Evolutionary conservation across 2,797 vertebrate species (phyloP), one percentile per base, ranked within the genome.

Genomic region (Parotocinclus haroldoi): DNA sequence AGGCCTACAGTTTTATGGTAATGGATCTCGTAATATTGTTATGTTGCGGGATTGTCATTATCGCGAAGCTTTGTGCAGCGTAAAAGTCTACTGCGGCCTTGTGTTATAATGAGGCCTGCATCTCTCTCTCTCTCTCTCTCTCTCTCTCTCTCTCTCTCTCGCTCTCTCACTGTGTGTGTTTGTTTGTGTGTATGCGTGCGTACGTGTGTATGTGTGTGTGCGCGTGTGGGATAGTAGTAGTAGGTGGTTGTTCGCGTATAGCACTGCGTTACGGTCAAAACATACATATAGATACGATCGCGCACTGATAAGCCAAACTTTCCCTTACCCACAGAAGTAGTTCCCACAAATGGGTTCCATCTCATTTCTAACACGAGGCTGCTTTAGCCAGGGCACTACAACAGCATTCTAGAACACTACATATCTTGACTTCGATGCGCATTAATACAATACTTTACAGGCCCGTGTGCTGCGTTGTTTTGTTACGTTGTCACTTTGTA

Each of bases 21-120:
- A 11, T 7, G 9, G 7, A 1, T 9, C 53, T 12, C 19, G 45
- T 16, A 10, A 8, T 12, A 10, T 14, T 8, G 36, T 27, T 40
- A 11, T 7, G 53, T 27, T 12, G 38, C 19, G 14, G 19, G 52
- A 75, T 68, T 57, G 66, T 69, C 45, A 11, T 16, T 51, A 64
- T 72, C 58, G 42, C 11, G 19, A 52, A 63, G 74, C 57, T 71
- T 12, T 14, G 36, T 75, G 80, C 77, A 57, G 66, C 57, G 73
- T 58, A 53, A 50, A 63, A 69, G 14, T 74, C 60, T 49, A 66
- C 68, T 79, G 86, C 78, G 88, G 88, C 88, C 88, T 87, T 78
- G 75, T 80, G 78, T 68, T 73, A 58, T 74, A 59, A 68, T 19
- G 79, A 82, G 88, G 88, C 89, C 89, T 88, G 84, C 76, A 75